Evolutionary conservation across 2,888 invertebrate genomes (phyloP).

Genomic region (Leptinotarsa juncta): DNA sequence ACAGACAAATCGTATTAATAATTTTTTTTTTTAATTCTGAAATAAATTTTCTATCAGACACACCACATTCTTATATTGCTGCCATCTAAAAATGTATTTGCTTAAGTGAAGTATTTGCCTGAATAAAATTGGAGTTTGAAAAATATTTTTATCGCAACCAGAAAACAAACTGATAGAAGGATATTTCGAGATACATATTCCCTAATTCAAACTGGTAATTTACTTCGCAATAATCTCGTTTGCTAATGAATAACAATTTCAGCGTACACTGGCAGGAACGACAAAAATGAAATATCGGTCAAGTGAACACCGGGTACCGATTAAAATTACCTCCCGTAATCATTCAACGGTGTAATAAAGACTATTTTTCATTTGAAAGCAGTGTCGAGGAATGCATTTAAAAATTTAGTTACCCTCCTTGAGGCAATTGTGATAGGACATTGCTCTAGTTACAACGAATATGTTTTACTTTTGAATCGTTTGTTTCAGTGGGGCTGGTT

Average conservation of each 20-base stretch:
- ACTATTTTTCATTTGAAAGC: neutral
- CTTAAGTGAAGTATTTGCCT: too few species aligned
- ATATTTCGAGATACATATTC: neutral
- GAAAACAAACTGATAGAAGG: too few species aligned
- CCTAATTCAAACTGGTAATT: neutral
- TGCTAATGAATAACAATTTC: neutral
- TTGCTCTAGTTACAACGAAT: conserved; percentile 6
- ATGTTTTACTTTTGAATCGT: neutral
- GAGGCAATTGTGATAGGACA: conserved; percentile 10
- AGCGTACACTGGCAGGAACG: neutral
- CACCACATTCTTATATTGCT: too few species aligned
- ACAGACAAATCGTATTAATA: too few species aligned
- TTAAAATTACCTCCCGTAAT: conserved; percentile 10
- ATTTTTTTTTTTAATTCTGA: too few species aligned
- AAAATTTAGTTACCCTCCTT: conserved; percentile 11
- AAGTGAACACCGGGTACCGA: conserved; percentile 24
- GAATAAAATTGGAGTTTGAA: too few species aligned
- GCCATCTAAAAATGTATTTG: too few species aligned
- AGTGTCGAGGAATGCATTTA: neutral
- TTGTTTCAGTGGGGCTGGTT: neutral
- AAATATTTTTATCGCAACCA: too few species aligned
- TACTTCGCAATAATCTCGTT: neutral
- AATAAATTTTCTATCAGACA: too few species aligned
- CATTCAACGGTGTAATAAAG: conserved; percentile 10
- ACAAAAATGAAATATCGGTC: conserved; percentile 4